Conservation (phyloP, 2,797 vertebrate genomes). For the Danionella dracula region DNA sequence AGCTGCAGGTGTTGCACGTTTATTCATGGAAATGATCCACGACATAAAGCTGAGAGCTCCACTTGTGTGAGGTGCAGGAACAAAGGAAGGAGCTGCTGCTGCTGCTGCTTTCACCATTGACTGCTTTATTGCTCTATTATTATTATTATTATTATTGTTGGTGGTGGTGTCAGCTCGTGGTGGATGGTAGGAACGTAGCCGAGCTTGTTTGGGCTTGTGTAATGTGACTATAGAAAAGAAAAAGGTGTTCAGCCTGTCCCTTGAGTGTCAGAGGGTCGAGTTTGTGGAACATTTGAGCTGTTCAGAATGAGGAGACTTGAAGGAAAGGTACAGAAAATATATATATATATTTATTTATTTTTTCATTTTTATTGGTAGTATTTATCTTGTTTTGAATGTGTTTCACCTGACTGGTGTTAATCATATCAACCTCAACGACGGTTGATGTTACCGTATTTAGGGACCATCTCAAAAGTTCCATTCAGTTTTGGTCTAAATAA, state of each 20-base stretch:
- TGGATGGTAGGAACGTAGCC: not conserved
- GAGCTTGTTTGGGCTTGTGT: slow-evolving; percentile 4
- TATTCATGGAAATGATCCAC: not conserved
- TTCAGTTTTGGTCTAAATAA: too few relatives aligned
- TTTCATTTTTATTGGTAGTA: too few relatives aligned
- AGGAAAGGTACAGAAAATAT: not conserved
- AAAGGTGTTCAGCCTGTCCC: slow-evolving; percentile 19
- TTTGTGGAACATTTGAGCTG: not conserved
- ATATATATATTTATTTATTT: too few relatives aligned
- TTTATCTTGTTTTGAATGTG: too few relatives aligned
- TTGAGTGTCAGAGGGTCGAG: not conserved
- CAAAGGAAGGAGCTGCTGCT: slow-evolving; percentile 15
- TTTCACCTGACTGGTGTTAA: too few relatives aligned
- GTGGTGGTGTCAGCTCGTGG: not conserved
- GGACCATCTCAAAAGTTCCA: too few relatives aligned
- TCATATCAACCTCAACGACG: too few relatives aligned
- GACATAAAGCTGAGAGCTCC: too few relatives aligned
- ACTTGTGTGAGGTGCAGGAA: not conserved
- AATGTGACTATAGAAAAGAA: not conserved
- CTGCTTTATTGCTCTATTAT: not conserved
- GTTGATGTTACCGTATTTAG: too few relatives aligned
- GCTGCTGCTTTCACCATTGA: not conserved
- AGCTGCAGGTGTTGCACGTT: not conserved
- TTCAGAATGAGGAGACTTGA: not conserved
- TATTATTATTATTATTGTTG: too few relatives aligned